phyloP scores from a whole-genome alignment of 2,113 vertebrate species.

The Elachura formosa region DNA sequence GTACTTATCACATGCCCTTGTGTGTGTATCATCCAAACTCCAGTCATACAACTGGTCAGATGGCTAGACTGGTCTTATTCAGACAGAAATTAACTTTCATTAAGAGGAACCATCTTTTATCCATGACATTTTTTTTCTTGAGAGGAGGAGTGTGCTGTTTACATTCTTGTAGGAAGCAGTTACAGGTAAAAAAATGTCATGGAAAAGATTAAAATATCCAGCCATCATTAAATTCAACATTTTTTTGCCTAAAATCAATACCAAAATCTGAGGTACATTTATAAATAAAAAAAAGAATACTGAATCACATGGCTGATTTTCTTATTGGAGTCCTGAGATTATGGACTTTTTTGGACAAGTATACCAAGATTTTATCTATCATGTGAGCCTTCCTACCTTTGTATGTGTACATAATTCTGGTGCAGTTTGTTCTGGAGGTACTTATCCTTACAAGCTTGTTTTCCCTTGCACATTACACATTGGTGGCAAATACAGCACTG shows the following conservation, averaged over 20 bases:
- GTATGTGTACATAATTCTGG: accelerated
- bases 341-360: not conserved
- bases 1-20: not conserved
- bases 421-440: not conserved
- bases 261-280: not conserved
- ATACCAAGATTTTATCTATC: not conserved
- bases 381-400: not conserved
- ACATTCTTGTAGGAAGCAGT: not conserved
- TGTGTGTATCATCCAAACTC: not conserved
- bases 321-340: not conserved
- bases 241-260: not conserved
- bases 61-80: not conserved
- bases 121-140: not conserved
- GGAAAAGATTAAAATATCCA: not conserved
- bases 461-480: not conserved
- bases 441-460: not conserved
- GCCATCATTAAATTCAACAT: not conserved
- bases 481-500: not conserved
- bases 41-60: not conserved
- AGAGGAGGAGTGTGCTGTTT: not conserved
- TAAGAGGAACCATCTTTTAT: not conserved
- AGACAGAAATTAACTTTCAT: not conserved
- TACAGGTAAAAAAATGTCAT: not conserved
- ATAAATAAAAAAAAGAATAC: not conserved
- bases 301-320: not conserved